These are phyloP conservation scores for Taurulus bubalis DNA, from an alignment of 2,113 vertebrate genomes.

Conservation along the genomic window DNA sequence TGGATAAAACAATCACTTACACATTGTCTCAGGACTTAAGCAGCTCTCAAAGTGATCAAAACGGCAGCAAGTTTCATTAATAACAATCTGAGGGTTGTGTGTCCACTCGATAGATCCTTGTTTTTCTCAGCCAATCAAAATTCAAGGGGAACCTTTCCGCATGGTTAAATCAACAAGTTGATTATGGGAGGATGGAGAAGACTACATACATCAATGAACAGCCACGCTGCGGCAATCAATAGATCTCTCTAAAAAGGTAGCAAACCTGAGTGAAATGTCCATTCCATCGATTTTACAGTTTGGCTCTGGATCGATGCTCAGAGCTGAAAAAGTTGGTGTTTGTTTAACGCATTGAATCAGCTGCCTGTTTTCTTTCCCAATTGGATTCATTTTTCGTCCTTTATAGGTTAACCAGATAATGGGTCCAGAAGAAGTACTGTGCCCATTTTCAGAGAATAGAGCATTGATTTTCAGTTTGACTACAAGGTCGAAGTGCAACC, in stretches of 20 bases:
- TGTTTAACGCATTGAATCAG: slow-evolving; percentile 64
- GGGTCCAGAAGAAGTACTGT: slow-evolving; percentile 51
- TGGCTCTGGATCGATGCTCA: slow-evolving; percentile 64
- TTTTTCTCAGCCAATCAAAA: slow-evolving; percentile 63
- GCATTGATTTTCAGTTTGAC: slow-evolving; percentile 71
- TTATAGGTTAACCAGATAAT: slow-evolving; percentile 60
- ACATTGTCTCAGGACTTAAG: slow-evolving; percentile 57
- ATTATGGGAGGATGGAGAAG: slow-evolving; percentile 54
- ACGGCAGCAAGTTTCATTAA: slow-evolving; percentile 48
- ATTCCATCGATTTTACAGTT: slow-evolving; percentile 75
- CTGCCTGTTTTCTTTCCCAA: slow-evolving; percentile 56
- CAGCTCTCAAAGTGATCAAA: slow-evolving; percentile 48
- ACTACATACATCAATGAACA: slow-evolving; percentile 66
- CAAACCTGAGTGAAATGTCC: slow-evolving; percentile 81
- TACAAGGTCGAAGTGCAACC: slow-evolving; percentile 71
- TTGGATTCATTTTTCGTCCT: slow-evolving; percentile 49
- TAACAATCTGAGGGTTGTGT: slow-evolving; percentile 23
- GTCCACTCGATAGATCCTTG: slow-evolving; percentile 4
- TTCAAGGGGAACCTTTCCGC: slow-evolving; percentile 60
- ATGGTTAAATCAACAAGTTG: slow-evolving; percentile 66
- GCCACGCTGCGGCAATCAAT: slow-evolving; percentile 62
- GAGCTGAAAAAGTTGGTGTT: slow-evolving; percentile 70
- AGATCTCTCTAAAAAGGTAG: slow-evolving; percentile 74
- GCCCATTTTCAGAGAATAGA: slow-evolving; percentile 56
- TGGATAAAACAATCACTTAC: slow-evolving; percentile 75